Conservation (phyloP, 2,888 invertebrate genomes). For the Altica lythri region DNA sequence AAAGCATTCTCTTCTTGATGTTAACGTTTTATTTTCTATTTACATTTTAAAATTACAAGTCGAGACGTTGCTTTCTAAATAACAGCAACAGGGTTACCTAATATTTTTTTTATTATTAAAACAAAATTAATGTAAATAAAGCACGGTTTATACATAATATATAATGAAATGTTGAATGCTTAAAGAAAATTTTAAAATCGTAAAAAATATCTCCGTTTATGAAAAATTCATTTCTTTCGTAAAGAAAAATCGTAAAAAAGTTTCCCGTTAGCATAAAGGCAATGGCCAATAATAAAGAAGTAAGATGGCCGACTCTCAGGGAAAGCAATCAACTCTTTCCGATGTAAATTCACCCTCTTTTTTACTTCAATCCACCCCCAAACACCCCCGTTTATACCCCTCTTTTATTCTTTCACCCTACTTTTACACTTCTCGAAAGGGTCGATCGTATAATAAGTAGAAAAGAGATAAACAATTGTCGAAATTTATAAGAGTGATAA, state of each 20-base stretch:
- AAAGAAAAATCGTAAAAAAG: constrained; percentile 25
- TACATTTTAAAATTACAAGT: constrained; percentile 36
- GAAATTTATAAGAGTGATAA: constrained; percentile 18
- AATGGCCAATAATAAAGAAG: constrained; percentile 55
- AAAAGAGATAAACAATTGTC: constrained; percentile 21
- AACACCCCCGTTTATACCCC: constrained; percentile 54
- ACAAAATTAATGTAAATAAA: no score
- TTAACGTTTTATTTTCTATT: constrained; percentile 38
- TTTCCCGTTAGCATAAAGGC: constrained; percentile 42
- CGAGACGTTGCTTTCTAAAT: constrained; percentile 32
- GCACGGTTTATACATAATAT: no score
- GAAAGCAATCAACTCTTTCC: constrained; percentile 58
- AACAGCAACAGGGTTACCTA: constrained; percentile 18
- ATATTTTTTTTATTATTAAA: no score
- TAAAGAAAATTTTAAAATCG: background rate
- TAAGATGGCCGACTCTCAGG: constrained; percentile 55
- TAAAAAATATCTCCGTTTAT: constrained; percentile 5
- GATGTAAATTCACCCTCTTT: constrained; percentile 55
- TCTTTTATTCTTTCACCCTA: constrained; percentile 58
- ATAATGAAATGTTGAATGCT: no score
- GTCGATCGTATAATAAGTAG: constrained; percentile 40
- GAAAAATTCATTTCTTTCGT: constrained; percentile 17
- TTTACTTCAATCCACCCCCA: constrained; percentile 49
- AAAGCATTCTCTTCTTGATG: constrained; percentile 39
- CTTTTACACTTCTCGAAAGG: constrained; percentile 55